Conservation (phyloP, 1,140 invertebrate species). For the Drosophila lini region DNA sequence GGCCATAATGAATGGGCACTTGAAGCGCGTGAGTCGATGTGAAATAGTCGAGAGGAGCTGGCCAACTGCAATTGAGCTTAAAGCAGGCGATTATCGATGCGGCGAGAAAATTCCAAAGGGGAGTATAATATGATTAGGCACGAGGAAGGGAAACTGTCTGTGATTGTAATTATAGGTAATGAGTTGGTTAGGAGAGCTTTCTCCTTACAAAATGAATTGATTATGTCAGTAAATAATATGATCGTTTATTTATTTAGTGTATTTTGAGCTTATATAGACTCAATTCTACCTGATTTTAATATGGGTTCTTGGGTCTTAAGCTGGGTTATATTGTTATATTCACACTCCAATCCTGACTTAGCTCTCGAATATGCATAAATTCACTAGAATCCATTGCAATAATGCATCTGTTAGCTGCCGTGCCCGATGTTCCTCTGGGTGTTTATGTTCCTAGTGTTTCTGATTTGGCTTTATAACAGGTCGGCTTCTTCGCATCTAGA, state of each 20-base stretch:
- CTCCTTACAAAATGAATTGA: not conserved
- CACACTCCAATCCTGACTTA: not conserved
- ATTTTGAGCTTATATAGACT: not conserved
- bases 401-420: not conserved
- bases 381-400: constrained; percentile 22
- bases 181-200: not conserved
- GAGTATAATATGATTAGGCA: constrained; percentile 4
- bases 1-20: constrained; percentile 44
- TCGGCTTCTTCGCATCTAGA: constrained; percentile 8
- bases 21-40: constrained; percentile 32
- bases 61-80: constrained; percentile 15
- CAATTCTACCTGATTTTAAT: not conserved
- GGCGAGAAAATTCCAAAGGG: not conserved
- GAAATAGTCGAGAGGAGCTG: constrained; percentile 21
- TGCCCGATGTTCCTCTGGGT: not conserved
- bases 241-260: not conserved
- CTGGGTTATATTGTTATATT: not conserved
- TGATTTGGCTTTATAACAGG: constrained; percentile 10
- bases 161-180: constrained; percentile 4
- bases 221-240: not conserved
- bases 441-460: not conserved
- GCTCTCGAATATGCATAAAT: not conserved
- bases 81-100: constrained; percentile 24
- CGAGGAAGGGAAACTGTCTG: not conserved
- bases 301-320: not conserved